Conservation (phyloP, 2,113 vertebrate species). For the Oenanthe melanoleuca region DNA sequence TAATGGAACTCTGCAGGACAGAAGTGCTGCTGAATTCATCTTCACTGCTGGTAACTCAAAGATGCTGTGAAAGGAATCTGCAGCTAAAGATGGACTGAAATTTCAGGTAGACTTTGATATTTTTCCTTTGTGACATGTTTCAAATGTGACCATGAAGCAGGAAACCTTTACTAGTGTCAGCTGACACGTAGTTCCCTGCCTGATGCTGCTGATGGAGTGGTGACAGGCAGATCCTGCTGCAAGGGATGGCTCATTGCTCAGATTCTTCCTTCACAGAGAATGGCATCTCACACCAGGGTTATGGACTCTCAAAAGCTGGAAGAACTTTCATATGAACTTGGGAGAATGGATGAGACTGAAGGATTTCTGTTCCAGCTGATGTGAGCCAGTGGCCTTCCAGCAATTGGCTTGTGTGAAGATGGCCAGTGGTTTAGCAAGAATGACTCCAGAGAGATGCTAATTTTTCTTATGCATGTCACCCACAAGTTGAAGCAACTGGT, state of each 20-base stretch:
- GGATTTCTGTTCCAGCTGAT: neutral
- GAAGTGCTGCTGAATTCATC: neutral
- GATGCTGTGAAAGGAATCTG: neutral
- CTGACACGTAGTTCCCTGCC: neutral
- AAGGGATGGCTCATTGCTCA: accelerated
- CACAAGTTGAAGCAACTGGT: neutral
- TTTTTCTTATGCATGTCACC: neutral
- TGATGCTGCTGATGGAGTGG: neutral
- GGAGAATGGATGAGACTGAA: neutral
- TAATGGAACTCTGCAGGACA: neutral
- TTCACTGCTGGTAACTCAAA: accelerated
- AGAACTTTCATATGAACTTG: neutral
- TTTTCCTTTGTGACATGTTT: neutral
- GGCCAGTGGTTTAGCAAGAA: neutral
- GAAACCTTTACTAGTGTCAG: neutral
- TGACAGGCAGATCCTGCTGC: neutral
- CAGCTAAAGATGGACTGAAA: neutral
- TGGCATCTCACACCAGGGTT: neutral
- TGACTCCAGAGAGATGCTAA: neutral
- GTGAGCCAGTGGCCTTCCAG: neutral
- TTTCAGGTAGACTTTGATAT: neutral
- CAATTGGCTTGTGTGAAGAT: neutral
- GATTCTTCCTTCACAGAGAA: neutral
- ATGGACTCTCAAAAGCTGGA: neutral
- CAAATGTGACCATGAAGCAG: neutral